Base-by-base conservation (phyloP, 1,140 invertebrate genomes). In the Idris sp. region DNA sequence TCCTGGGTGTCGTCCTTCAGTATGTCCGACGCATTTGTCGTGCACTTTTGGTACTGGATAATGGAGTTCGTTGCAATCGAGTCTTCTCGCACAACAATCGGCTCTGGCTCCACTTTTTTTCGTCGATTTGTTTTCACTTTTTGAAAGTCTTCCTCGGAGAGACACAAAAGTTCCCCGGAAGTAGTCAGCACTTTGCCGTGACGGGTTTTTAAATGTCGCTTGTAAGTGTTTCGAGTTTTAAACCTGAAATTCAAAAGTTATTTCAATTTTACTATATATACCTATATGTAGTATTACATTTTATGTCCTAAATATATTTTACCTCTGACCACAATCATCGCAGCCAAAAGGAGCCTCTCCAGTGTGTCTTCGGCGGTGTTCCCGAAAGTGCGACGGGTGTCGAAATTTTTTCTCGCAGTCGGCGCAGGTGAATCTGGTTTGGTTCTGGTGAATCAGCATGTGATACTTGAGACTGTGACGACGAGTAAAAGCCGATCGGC, bases 381-480 rank as follows among this genome's bases (percentile, higher is more conserved):
- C 91, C 2, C 76, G 28, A 14, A 91, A 92, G 79, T 92, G 91
- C 40, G 90, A 92, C 1, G 91, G 91, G 82, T 92, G 91, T 25
- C 91, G 85, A 51, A 92, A 92, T 74, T 91, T 91, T 14, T 91
- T 87, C 0, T 89, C 90, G 79, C 91, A 92, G 75, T 91, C 90
- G 7, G 84, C 81, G 58, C 91, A 92, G 0, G 89, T 91, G 74
- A 92, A 92, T 11, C 91, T 85, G 6, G 90, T 92, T 78, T 91
- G 89, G 83, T 92, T 92, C 71, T 89, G 88, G 77, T 92, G 91
- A 68, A 92, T 92, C 28, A 92, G 75, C 89, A 91, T 90, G 75
- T 92, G 91, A 77, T 92, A 92, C 58, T 92, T 92, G 9, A 92
- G 85, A 38, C 90, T 91, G 77, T 92, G 91, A 51, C 92, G 89